These are phyloP conservation scores for Aurelia aurita complex sp. Pacific DNA, from an alignment of 30 jellyfish, hydroid and myxozoan genomes.

Conservation along the genomic window DNA sequence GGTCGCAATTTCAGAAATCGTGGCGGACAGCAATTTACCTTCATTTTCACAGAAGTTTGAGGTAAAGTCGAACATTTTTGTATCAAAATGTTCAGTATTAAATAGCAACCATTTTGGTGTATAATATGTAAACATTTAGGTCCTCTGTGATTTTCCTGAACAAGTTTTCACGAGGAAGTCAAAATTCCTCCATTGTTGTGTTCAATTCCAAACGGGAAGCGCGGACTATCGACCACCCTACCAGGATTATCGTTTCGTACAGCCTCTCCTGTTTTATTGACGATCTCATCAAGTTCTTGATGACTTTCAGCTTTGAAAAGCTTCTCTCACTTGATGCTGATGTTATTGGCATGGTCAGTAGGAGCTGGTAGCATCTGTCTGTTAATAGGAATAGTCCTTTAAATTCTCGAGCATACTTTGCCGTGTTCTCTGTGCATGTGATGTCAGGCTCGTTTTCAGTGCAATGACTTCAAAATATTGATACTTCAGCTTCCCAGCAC, in stretches of 20 bases:
- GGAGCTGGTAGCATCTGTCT: conserved; percentile 34
- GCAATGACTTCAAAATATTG: conserved; percentile 24
- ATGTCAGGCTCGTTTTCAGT: conserved; percentile 22
- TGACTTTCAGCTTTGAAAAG: conserved; percentile 9
- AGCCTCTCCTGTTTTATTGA: conserved; percentile 31
- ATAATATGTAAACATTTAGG: background rate
- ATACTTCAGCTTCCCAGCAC: conserved; percentile 37
- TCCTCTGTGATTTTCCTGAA: too few relatives aligned
- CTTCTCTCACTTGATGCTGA: background rate
- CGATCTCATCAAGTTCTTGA: conserved; percentile 32
- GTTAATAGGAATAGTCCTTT: conserved; percentile 31
- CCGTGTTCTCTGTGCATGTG: conserved; percentile 32
- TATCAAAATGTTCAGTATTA: background rate
- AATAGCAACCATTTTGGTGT: background rate
- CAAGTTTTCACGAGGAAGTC: background rate
- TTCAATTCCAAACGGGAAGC: background rate
- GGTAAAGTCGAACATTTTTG: background rate
- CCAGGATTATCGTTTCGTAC: too few relatives aligned
- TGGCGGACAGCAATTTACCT: background rate
- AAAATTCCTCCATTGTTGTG: background rate
- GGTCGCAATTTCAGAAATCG: background rate
- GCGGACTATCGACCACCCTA: too few relatives aligned
- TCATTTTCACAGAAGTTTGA: background rate
- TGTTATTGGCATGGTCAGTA: conserved; percentile 37
- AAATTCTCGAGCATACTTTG: conserved; percentile 31